Base-by-base conservation (phyloP, 2,113 vertebrate genomes). In the Passer montanus region DNA sequence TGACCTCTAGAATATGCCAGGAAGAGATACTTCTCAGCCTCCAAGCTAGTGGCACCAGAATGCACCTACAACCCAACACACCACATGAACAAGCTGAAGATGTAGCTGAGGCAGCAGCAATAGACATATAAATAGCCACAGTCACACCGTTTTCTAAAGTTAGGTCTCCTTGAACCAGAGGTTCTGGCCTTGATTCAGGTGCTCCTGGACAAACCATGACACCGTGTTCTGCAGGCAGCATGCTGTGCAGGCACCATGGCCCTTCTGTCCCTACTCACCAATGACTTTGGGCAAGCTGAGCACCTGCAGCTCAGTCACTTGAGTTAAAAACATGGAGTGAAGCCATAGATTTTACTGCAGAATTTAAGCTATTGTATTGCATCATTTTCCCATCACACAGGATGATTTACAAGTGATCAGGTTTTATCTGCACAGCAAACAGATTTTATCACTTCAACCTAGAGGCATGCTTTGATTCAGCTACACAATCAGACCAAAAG, bases 121-220 rank as follows among this genome's bases (percentile, higher is more conserved):
- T 21, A 39, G 17, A 63, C 15, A 85, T 33, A 47, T 16, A 81
- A 12, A 83, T 5, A 88, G 67, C 44, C 20, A 67, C 17, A 55
- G 60, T 88, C 93, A 78, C 3, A 53, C 2, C 52, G 78, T 63
- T 72, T 68, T 67, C 88, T 86, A 70, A 93, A 93, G 79, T 75
- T 81, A 96, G 76, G 49, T 90, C 75, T 95, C 95, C 82, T 88
- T 96, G 83, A 84, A 69, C 39, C 63, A n/a, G 79, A 75, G 56
- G 87, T 94, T 90, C 89, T 88, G 76, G 79, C 44, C 75, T 60
- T 24, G 47, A 33, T 56, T 69, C 52, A 78, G 68, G 83, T 78
- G 64, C 5, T 94, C 6, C 41, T 46, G 64, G 63, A 47, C 52
- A 47, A 90, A 56, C 9, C 5, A 17, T 5, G 14, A 30, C 1